These are phyloP conservation scores for Epinotia brunnichana DNA, from an alignment of 2,888 invertebrate genomes.

Conservation along the genomic window DNA sequence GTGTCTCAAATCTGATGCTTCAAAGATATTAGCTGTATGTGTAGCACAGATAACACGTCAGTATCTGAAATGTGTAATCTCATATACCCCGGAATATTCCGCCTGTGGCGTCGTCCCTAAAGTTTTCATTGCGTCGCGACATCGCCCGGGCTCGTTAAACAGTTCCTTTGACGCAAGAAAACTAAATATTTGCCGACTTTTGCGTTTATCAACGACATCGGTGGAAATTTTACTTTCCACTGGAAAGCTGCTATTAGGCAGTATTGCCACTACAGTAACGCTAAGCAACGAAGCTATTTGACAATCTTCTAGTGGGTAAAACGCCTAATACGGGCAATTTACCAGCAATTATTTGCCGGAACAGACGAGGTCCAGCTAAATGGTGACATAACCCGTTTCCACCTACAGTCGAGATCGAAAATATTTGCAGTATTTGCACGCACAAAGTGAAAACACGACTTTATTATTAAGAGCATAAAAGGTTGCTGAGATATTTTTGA, in stretches of 20 bases:
- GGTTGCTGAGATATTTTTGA: no score
- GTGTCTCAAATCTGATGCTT: neutral
- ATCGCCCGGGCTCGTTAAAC: constrained; percentile 12
- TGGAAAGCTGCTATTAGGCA: neutral
- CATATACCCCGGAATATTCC: constrained; percentile 23
- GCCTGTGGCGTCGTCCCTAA: constrained; percentile 32
- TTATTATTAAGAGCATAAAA: no score
- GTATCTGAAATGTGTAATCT: constrained; percentile 14
- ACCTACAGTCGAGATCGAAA: no score
- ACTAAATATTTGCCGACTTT: constrained; percentile 26
- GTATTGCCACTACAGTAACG: neutral
- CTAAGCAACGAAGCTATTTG: neutral
- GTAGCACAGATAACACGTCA: constrained; percentile 3
- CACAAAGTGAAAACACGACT: no score
- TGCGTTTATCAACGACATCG: constrained; percentile 2
- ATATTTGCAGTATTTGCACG: no score
- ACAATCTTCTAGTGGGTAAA: neutral
- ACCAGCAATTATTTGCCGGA: neutral
- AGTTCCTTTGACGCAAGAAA: constrained; percentile 30
- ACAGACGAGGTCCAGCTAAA: no score
- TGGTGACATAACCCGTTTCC: no score
- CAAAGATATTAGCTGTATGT: constrained; percentile 13
- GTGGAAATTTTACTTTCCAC: no score
- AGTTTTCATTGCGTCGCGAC: constrained; percentile 30
- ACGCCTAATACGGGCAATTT: neutral